These are phyloP conservation scores for Solenopsis fugax DNA, from an alignment of 1,140 invertebrate genomes.

Conservation along the genomic window DNA sequence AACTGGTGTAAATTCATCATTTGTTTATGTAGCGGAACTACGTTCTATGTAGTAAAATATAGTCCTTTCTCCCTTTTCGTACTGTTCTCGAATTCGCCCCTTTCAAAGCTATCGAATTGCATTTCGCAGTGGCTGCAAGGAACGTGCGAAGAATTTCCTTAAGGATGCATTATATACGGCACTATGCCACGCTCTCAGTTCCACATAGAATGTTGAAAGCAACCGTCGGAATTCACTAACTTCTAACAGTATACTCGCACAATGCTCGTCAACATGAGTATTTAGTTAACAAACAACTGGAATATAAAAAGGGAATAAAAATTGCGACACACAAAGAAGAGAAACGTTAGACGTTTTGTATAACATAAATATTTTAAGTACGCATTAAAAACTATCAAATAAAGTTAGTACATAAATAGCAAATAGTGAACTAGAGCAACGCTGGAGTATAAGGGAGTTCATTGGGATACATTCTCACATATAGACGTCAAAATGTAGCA, in stretches of 20 bases:
- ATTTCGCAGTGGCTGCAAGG: slow-evolving; percentile 32
- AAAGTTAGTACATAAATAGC: neutral
- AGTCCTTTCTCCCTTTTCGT: neutral
- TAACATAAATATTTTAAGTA: neutral
- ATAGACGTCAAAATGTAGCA: neutral
- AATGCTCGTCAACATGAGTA: neutral
- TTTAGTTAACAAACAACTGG: neutral
- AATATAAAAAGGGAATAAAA: slow-evolving; percentile 9
- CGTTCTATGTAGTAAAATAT: neutral
- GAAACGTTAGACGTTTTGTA: neutral
- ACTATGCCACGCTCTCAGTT: neutral
- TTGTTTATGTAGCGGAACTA: neutral
- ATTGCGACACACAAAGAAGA: neutral
- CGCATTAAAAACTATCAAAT: neutral
- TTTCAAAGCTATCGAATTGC: slow-evolving; percentile 38
- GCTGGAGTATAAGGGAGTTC: neutral
- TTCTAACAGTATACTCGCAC: slow-evolving; percentile 27
- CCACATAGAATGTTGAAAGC: slow-evolving; percentile 53
- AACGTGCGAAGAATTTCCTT: slow-evolving; percentile 61
- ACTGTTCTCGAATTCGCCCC: neutral
- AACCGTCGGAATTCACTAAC: slow-evolving; percentile 46
- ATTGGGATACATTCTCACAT: neutral
- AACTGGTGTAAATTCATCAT: neutral
- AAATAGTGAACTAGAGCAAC: neutral
- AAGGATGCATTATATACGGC: slow-evolving; percentile 55